Conservation (phyloP, 2,888 invertebrate genomes). For the Drosophila seclusa region DNA sequence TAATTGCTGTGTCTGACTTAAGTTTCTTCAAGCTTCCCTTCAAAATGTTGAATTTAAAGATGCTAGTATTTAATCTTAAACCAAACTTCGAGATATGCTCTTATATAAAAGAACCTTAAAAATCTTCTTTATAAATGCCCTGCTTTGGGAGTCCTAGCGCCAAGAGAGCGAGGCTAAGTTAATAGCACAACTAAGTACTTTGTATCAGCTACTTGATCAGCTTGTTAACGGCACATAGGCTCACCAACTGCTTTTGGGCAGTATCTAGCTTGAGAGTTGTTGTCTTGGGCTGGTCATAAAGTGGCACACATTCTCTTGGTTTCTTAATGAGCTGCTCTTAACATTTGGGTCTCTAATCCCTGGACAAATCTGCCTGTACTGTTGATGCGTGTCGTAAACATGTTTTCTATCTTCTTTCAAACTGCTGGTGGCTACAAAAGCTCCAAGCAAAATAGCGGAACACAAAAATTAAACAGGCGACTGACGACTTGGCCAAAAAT, state of each 20-base stretch:
- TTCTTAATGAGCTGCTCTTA: conserved; percentile 72
- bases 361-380: conserved; percentile 68
- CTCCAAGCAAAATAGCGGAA: conserved; percentile 45
- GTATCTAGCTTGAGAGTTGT: conserved; percentile 27
- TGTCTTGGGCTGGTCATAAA: conserved; percentile 42
- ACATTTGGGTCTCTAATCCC: conserved; percentile 70
- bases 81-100: background rate
- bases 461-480: conserved; percentile 72
- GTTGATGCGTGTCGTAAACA: conserved; percentile 72
- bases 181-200: conserved; percentile 19
- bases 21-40: background rate
- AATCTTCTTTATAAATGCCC: background rate
- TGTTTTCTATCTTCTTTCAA: conserved; percentile 52
- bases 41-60: background rate
- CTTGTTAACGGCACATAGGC: conserved; percentile 33
- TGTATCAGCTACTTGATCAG: conserved; percentile 54
- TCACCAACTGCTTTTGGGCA: conserved; percentile 7
- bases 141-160: background rate
- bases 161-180: background rate
- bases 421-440: conserved; percentile 25
- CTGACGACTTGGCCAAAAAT: conserved; percentile 59
- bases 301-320: conserved; percentile 41
- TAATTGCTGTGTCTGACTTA: background rate
- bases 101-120: background rate
- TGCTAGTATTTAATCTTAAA: background rate